Percentiles rank a stretch among this genome's conserved stretches.
Conservation (phyloP, 2,888 invertebrate species). For the Platynereis dumerilii region DNA sequence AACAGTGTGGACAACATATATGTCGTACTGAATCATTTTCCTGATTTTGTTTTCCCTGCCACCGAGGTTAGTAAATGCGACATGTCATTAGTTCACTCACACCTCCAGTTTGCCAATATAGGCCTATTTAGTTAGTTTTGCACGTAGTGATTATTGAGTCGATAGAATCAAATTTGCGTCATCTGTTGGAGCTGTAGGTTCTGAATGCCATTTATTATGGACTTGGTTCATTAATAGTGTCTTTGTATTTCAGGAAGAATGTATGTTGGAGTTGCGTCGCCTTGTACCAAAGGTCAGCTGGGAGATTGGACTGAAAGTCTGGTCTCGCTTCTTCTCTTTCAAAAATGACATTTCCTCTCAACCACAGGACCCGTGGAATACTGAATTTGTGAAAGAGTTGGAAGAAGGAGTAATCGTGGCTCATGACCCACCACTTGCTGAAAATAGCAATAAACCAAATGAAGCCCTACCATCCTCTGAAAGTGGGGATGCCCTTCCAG, state of each 20-base stretch:
- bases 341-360: conserved; percentile 40
- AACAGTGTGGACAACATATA: conserved; percentile 60
- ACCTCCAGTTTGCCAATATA: too few relatives aligned
- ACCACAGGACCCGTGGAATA: conserved; percentile 35
- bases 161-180: too few relatives aligned
- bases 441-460: neutral
- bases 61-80: conserved; percentile 42
- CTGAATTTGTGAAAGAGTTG: neutral
- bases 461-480: neutral
- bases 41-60: conserved; percentile 47
- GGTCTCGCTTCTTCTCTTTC: conserved; percentile 53
- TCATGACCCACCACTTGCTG: neutral
- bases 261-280: conserved; percentile 48
- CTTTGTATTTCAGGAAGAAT: conserved; percentile 45
- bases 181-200: too few relatives aligned
- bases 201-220: too few relatives aligned
- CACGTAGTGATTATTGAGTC: too few relatives aligned
- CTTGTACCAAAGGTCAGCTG: conserved; percentile 57
- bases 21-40: conserved; percentile 51
- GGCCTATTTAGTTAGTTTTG: too few relatives aligned
- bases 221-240: too few relatives aligned
- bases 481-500: neutral
- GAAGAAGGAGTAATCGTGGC: neutral
- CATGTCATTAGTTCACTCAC: too few relatives aligned
- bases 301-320: conserved; percentile 57